These are phyloP conservation scores for Aphyosemion australe DNA, from an alignment of 2,113 vertebrate species.

Conservation along the genomic window DNA sequence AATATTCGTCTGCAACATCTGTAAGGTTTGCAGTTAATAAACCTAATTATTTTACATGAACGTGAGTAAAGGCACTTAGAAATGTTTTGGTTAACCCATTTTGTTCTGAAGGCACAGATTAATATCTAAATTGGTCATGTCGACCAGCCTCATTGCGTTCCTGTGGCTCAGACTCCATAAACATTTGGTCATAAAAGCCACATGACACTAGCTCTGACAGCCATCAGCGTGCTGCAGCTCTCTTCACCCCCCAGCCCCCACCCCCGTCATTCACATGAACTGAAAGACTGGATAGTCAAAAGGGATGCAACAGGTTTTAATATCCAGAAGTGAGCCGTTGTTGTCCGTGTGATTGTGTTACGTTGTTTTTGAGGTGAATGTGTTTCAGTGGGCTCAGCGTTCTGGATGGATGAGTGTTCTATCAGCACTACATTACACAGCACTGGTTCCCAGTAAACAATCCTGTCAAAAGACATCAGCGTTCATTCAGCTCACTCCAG, in stretches of 20 bases:
- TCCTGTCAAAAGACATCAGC: slow-evolving; percentile 53
- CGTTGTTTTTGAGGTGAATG: slow-evolving; percentile 45
- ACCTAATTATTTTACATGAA: too few relatives aligned
- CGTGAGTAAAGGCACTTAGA: too few relatives aligned
- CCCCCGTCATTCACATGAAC: slow-evolving; percentile 32
- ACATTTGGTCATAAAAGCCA: slow-evolving; percentile 43
- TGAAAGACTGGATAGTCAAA: slow-evolving; percentile 49
- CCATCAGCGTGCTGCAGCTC: too few relatives aligned
- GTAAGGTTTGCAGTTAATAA: too few relatives aligned
- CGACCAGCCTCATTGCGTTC: slow-evolving; percentile 4
- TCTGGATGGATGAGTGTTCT: slow-evolving; percentile 27
- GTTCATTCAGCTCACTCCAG: slow-evolving; percentile 61
- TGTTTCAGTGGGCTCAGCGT: slow-evolving; percentile 59
- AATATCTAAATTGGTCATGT: slow-evolving; percentile 7
- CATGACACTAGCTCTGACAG: slow-evolving; percentile 62
- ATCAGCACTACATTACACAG: background rate
- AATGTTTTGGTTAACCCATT: too few relatives aligned
- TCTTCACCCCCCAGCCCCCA: too few relatives aligned
- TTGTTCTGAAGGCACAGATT: background rate
- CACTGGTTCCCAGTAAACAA: slow-evolving; percentile 46
- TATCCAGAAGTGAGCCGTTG: slow-evolving; percentile 54
- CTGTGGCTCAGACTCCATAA: slow-evolving; percentile 17
- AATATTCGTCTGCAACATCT: too few relatives aligned
- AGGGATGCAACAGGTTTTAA: slow-evolving; percentile 42
- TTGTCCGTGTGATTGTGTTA: slow-evolving; percentile 48